Evolutionary conservation across 2,888 invertebrate genomes (phyloP).

Genomic region (Epinotia brunnichana): DNA sequence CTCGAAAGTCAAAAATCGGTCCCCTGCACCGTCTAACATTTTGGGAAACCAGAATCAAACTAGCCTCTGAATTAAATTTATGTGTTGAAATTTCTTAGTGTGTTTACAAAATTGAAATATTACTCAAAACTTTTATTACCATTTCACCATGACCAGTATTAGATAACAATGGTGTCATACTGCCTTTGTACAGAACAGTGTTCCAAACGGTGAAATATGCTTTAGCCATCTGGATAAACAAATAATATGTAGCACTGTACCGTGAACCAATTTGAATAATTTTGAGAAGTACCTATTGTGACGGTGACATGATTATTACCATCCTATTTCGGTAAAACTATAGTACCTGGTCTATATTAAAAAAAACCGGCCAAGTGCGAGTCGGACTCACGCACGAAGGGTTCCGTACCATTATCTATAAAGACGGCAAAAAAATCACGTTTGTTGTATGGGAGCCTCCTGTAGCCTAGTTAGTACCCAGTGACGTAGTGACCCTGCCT

Average conservation of each 20-base stretch:
- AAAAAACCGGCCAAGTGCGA: too few relatives aligned
- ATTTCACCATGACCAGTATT: slow-evolving; percentile 64
- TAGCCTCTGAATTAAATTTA: not conserved
- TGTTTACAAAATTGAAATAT: slow-evolving; percentile 24
- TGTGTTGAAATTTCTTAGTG: not conserved
- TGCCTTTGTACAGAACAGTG: slow-evolving; percentile 60
- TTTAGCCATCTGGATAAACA: slow-evolving; percentile 70
- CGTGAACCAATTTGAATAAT: slow-evolving; percentile 72
- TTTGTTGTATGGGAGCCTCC: too few relatives aligned
- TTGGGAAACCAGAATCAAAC: too few relatives aligned
- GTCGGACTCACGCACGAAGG: too few relatives aligned
- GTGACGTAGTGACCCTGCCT: too few relatives aligned
- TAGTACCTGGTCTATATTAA: too few relatives aligned
- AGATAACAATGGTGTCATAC: slow-evolving; percentile 66
- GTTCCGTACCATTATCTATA: too few relatives aligned
- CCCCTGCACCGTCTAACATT: too few relatives aligned
- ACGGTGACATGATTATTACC: slow-evolving; percentile 1
- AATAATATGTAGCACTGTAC: slow-evolving; percentile 62
- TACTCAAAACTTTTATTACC: not conserved
- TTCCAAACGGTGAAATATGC: slow-evolving; percentile 56
- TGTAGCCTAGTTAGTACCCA: too few relatives aligned
- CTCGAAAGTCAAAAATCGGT: too few relatives aligned
- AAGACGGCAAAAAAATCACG: too few relatives aligned
- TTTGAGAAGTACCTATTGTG: slow-evolving; percentile 58
- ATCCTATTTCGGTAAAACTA: not conserved